phyloP scores from a whole-genome alignment of 2,797 vertebrate genomes.

The Protosalanx chinensis region DNA sequence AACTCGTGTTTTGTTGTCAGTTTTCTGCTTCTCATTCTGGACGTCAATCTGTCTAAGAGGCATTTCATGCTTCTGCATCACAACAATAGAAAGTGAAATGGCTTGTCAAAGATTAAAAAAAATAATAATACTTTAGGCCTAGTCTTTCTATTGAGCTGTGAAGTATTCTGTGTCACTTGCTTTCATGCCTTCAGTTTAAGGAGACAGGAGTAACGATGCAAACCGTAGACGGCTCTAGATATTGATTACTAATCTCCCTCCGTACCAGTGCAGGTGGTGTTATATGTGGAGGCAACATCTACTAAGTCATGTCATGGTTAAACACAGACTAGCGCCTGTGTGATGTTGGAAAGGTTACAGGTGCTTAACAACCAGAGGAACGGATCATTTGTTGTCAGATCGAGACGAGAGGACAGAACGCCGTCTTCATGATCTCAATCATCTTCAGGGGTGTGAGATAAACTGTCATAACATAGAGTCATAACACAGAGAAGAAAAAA shows the following conservation, averaged over 20 bases:
- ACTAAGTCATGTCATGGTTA: conserved; percentile 85
- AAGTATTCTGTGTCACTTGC: conserved; percentile 67
- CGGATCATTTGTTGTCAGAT: conserved; percentile 75
- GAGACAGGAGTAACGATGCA: conserved; percentile 69
- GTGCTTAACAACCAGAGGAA: conserved; percentile 78
- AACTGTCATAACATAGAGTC: conserved; percentile 20
- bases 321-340: conserved; percentile 81
- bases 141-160: conserved; percentile 15
- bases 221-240: conserved; percentile 74
- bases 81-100: conserved; percentile 2
- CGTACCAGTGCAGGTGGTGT: conserved; percentile 80
- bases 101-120: conserved; percentile 21
- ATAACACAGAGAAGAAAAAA: conserved; percentile 9
- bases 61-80: background rate
- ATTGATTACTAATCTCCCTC: conserved; percentile 82
- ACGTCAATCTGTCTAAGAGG: no score
- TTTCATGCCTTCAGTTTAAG: conserved; percentile 79
- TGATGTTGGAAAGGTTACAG: conserved; percentile 80
- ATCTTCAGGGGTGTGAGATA: conserved; percentile 18
- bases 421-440: conserved; percentile 29
- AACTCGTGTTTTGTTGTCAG: background rate
- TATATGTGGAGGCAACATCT: conserved; percentile 82
- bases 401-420: conserved; percentile 58
- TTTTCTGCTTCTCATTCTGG: no score
- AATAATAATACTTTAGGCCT: background rate